These are phyloP conservation scores for Atrichornis clamosus DNA, from an alignment of 2,113 vertebrate genomes.

Conservation along the genomic window DNA sequence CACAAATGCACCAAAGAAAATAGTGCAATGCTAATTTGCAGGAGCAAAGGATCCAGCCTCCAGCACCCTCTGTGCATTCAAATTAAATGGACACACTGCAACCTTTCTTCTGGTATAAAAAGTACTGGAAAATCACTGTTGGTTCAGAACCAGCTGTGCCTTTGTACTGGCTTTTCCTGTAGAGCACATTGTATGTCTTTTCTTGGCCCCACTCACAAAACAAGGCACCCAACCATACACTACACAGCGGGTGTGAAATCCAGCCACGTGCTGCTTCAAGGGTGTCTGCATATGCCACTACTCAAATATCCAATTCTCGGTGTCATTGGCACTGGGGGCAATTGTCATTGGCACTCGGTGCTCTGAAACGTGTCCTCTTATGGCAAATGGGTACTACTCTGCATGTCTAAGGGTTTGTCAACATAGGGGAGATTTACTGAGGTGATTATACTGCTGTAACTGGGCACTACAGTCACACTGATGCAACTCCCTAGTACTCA, in stretches of 20 bases:
- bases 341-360: neutral
- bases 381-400: neutral
- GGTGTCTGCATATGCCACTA: neutral
- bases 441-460: neutral
- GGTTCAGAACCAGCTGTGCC: neutral
- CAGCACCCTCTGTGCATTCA: neutral
- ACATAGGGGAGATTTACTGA: neutral
- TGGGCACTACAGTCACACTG: neutral
- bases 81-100: neutral
- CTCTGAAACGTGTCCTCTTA: neutral
- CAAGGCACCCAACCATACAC: neutral
- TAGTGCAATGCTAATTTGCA: neutral
- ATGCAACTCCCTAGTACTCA: neutral
- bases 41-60: neutral
- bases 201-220: neutral
- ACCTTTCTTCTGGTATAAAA: neutral
- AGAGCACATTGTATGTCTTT: neutral
- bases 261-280: neutral
- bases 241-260: accelerated
- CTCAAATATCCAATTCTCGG: neutral
- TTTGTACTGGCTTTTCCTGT: neutral
- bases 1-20: neutral
- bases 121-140: neutral
- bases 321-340: neutral
- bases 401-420: neutral